These are phyloP conservation scores for Pseudomyrmex dendroicus DNA, from an alignment of 1,140 invertebrate genomes.

Conservation along the genomic window DNA sequence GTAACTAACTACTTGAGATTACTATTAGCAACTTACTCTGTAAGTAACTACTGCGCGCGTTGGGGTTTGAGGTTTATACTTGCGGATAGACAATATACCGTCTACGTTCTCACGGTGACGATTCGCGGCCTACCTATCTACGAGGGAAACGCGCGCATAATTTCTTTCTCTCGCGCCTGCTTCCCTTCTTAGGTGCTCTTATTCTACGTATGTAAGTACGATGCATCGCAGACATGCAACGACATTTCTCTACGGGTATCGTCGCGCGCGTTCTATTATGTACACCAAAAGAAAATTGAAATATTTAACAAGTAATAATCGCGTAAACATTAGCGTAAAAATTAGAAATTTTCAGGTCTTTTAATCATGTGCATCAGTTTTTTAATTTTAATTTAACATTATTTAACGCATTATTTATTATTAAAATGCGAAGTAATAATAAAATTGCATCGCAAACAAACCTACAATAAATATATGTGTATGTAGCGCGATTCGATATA, in stretches of 20 bases:
- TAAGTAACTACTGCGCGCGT: constrained; percentile 9
- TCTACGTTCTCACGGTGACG: constrained; percentile 25
- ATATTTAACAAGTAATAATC: neutral
- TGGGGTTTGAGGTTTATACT: constrained; percentile 16
- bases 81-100: neutral
- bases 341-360: no score
- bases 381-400: no score
- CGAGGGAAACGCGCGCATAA: constrained; percentile 34
- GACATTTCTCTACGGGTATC: neutral
- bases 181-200: constrained; percentile 13
- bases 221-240: neutral
- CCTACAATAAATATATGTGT: no score
- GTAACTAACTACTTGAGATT: constrained; percentile 36
- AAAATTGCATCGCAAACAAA: no score
- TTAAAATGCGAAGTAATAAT: no score
- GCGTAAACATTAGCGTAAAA: no score
- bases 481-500: no score
- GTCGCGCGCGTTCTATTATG: neutral
- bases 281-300: neutral
- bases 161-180: constrained; percentile 38
- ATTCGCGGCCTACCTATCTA: constrained; percentile 17
- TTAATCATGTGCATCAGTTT: no score
- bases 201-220: neutral
- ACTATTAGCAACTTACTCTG: constrained; percentile 47
- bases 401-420: no score